Evolutionary conservation across 2,113 vertebrate genomes (phyloP), one percentile per base, ranked within the genome.

Genomic region (Psittacula cyanocephala): DNA sequence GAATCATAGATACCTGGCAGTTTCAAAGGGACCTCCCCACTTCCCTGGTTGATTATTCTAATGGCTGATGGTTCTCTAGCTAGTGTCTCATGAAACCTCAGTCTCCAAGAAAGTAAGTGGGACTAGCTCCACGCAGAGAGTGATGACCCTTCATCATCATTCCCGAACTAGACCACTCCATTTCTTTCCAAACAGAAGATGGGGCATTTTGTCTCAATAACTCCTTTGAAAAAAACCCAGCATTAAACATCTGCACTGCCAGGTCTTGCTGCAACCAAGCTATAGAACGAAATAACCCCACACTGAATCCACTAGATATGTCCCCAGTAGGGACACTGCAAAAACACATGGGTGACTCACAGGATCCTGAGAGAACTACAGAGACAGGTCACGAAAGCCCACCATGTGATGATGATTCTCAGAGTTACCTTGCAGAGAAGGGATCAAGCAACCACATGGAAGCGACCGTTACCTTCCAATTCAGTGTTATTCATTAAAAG

Each of bases 351-450:
- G 19, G 28, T 16, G 27, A 75, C 7, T 76, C 33, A 37, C 17
- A 70, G 50, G 22, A 47, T 50, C 55, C 41, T 72, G 59, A 75
- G 65, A 8, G 2, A n/a, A 43, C 28, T 78, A 46, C 31, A 72
- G 39, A 91, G 43, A 55, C 4, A 33, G 20, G n/a, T 91, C 71
- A 75, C 4, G 3, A 84, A 82, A 82, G 44, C 57, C 29, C n/a
- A 69, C 11, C 68, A 53, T 0, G 0, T 1, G 3, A 52, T 70
- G 74, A 46, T 60, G 3, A 1, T 49, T 81, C 41, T n/a, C 29
- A 44, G 37, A 46, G 29, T 57, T 70, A 82, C 55, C 47, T 72
- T 62, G 23, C 20, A 92, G 75, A 63, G 79, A 79, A 85, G 57
- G 7, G 24, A 49, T 64, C 43, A 81, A 75, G 44, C 47, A 89